Conservation (phyloP, 1,140 invertebrate species). For the Stegodyphus mimosarum region DNA sequence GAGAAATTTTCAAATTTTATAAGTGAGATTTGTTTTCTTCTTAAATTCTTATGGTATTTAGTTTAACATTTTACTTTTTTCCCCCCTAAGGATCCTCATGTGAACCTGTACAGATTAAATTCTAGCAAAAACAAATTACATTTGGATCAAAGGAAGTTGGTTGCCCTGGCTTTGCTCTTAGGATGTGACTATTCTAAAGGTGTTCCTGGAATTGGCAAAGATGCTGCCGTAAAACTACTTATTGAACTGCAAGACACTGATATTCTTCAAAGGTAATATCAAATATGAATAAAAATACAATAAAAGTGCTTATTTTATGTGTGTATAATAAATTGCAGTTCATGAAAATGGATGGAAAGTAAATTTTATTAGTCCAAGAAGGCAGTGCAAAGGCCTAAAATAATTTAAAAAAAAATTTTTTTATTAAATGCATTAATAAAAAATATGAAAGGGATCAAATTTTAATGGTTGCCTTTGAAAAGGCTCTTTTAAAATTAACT, state of each 20-base stretch:
- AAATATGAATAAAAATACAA: too few relatives aligned
- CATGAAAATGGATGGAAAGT: too few relatives aligned
- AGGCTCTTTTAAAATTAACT: too few relatives aligned
- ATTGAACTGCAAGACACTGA: conserved; percentile 73
- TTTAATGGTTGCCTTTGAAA: too few relatives aligned
- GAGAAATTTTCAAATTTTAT: not conserved
- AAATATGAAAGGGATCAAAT: too few relatives aligned
- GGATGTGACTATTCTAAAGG: conserved; percentile 88
- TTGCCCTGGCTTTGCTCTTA: conserved; percentile 83
- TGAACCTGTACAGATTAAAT: conserved; percentile 81
- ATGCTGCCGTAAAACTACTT: conserved; percentile 81
- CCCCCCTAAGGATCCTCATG: conserved; percentile 71
- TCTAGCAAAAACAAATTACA: conserved; percentile 73
- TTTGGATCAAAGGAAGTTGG: conserved; percentile 83
- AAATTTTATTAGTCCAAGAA: too few relatives aligned
- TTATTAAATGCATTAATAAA: too few relatives aligned
- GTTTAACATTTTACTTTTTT: too few relatives aligned
- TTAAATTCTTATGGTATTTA: not conserved
- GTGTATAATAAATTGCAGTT: too few relatives aligned
- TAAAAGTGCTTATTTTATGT: not conserved
- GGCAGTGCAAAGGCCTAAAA: too few relatives aligned
- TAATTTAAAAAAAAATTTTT: too few relatives aligned
- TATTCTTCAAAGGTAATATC: conserved; percentile 74
- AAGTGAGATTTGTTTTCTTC: not conserved
- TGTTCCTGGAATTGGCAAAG: conserved; percentile 82